These are phyloP conservation scores for Lanistes nyassanus DNA, from an alignment of 1,140 invertebrate genomes.

Conservation along the genomic window DNA sequence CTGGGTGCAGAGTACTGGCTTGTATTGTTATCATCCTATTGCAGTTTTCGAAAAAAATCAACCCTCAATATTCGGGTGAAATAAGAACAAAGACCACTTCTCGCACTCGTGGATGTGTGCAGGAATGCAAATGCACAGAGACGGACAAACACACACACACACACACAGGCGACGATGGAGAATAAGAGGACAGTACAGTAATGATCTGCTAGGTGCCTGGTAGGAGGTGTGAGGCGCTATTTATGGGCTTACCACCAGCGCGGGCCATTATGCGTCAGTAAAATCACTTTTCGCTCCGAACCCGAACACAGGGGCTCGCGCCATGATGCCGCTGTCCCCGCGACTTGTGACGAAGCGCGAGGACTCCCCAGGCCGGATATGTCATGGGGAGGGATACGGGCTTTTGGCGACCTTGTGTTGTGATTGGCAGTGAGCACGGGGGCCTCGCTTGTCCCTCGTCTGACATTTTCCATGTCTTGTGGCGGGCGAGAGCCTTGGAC, in stretches of 20 bases:
- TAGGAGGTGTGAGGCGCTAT: constrained; percentile 14
- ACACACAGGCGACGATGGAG: not conserved
- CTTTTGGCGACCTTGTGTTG: not conserved
- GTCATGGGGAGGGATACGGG: too few relatives aligned
- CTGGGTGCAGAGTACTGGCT: too few relatives aligned
- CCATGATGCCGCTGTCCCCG: too few relatives aligned
- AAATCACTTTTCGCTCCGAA: not conserved
- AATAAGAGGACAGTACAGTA: not conserved
- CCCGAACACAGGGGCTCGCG: too few relatives aligned
- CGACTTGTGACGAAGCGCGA: too few relatives aligned
- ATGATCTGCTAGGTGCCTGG: constrained; percentile 14
- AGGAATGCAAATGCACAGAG: not conserved
- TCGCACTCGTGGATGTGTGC: too few relatives aligned
- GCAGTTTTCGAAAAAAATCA: too few relatives aligned
- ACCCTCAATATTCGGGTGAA: too few relatives aligned
- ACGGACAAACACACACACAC: not conserved
- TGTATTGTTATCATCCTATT: too few relatives aligned
- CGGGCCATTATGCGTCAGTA: constrained; percentile 15
- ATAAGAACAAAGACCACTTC: too few relatives aligned
- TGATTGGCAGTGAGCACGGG: not conserved
- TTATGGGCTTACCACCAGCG: not conserved
- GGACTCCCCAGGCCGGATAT: too few relatives aligned
- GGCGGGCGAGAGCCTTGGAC: not conserved
- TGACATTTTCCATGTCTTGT: constrained; percentile 7
- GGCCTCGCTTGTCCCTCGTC: not conserved